Base-by-base conservation (phyloP, 2,113 vertebrate species). In the Catharus fuscescens region DNA sequence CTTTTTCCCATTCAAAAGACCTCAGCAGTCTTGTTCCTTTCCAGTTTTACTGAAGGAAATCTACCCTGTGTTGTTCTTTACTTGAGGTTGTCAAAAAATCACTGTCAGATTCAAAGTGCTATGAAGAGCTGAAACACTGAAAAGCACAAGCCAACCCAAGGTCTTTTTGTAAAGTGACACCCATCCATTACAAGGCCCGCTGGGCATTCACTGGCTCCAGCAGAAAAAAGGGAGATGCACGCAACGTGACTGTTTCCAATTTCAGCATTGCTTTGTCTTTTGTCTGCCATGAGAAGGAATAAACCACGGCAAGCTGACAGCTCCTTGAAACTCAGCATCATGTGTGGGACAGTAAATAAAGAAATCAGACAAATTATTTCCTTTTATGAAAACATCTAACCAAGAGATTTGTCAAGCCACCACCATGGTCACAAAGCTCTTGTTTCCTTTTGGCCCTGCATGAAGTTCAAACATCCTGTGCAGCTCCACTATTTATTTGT, bases 231-330 rank as follows among this genome's bases (percentile, higher is more conserved):
- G 34, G 54, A 89, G 25, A 72, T 44, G 36, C 65, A 61, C 86
- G n/a, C 18, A 61, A 50, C 64, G 34, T 3, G 42, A 77, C n/a
- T 93, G 93, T 76, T 96, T 86, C 74, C 54, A 94, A 76, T 95
- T 96, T 84, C 90, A 93, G 1, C 18, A 17, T 84, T 64, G 45
- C 29, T 88, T 92, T 87, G 84, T 19, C 76, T 93, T 90, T 59
- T 83, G 48, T 89, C 65, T 92, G 36, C 65, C 70, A 9, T 28
- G 25, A 65, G 29, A 44, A 86, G 53, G 73, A 81, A 60, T 20
- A 86, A 93, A 91, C 69, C 73, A n/a, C 86, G 87, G 73, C 54
- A 50, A 89, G 76, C 25, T 65, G 86, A 91, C 60, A 92, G 73
- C 5, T 87, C 72, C 81, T 18, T 82, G 61, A 71, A 92, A 93